Base-by-base conservation (phyloP, 1,140 invertebrate genomes). In the Temnothorax longispinosus region DNA sequence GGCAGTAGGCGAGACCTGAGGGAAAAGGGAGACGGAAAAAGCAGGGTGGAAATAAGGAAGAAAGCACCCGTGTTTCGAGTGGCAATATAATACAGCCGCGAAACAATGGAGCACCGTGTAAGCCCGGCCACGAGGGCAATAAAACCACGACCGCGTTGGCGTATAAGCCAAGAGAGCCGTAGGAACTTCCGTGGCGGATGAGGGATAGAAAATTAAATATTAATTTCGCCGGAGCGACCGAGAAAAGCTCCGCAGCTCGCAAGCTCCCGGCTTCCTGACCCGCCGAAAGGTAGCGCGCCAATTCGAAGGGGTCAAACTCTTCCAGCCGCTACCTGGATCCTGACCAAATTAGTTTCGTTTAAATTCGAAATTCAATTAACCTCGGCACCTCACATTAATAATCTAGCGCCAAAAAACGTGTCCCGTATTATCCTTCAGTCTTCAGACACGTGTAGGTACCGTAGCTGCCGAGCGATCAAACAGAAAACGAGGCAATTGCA, bases 121-220 rank as follows among this genome's bases (percentile, higher is more conserved):
- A 87, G 90, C 86, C 81, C 89, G 81, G 84, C 82, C 88, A 89
- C 88, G 76, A 85, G 88, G 67, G 86, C 76, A 91, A 92, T 92
- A 93, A 93, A 94, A 92, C 76, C 87, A 87, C 86, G 89, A 89
- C 41, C 69, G 74, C 64, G 88, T 32, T 78, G 88, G 85, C 89
- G 88, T 90, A 91, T 91, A 92, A 91, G 91, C 89, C 91, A 87
- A 91, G 90, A 91, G 89, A 87, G 87, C 86, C 85, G 93, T 92
- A 92, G 89, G 82, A 92, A 89, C 85, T 92, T 92, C 92, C 87
- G 90, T 90, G 85, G 88, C 87, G 91, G 86, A 90, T 89, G 89
- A 92, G 86, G 91, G 92, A 89, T 92, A 89, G 91, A 88, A 94
- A 93, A 94, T 94, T 93, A 94, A 95, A 94, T 94, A 94, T 94